Conservation (phyloP, 2,888 invertebrate genomes). For the Cataglyphis altisquamis region DNA sequence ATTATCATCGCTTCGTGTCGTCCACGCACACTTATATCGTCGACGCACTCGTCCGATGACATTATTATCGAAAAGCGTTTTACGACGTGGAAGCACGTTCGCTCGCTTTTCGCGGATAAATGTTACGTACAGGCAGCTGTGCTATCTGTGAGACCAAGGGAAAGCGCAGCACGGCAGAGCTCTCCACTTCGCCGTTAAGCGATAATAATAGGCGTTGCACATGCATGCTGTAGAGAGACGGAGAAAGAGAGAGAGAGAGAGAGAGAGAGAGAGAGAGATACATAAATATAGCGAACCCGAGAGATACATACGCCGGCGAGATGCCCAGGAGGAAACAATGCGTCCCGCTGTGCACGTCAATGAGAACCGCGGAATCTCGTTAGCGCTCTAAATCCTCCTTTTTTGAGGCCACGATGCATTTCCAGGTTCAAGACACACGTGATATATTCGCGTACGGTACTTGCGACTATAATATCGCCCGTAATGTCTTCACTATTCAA, state of each 20-base stretch:
- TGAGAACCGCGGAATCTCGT: constrained; percentile 66
- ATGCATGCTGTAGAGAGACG: constrained; percentile 57
- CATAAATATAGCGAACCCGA: constrained; percentile 7
- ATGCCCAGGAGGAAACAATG: constrained; percentile 63
- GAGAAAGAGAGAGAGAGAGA: neutral
- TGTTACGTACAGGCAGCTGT: constrained; percentile 48
- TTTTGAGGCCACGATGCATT: constrained; percentile 43
- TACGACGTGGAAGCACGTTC: constrained; percentile 47
- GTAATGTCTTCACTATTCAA: constrained; percentile 42
- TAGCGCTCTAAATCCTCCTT: constrained; percentile 52
- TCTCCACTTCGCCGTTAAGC: constrained; percentile 58
- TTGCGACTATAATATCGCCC: constrained; percentile 34
- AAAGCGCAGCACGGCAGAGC: constrained; percentile 46
- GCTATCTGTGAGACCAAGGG: constrained; percentile 45
- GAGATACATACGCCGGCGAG: constrained; percentile 48
- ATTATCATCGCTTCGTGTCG: constrained; percentile 25
- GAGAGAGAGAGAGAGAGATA: neutral
- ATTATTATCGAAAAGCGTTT: constrained; percentile 57
- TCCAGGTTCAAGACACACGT: constrained; percentile 39
- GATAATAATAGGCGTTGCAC: constrained; percentile 65
- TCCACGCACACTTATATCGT: constrained; percentile 46
- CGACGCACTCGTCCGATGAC: constrained; percentile 51
- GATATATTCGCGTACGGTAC: constrained; percentile 32
- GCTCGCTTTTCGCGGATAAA: constrained; percentile 56
- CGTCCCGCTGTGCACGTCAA: constrained; percentile 59